Evolutionary conservation across 2,113 vertebrate genomes (phyloP).

Genomic region (Ammodytes dubius): DNA sequence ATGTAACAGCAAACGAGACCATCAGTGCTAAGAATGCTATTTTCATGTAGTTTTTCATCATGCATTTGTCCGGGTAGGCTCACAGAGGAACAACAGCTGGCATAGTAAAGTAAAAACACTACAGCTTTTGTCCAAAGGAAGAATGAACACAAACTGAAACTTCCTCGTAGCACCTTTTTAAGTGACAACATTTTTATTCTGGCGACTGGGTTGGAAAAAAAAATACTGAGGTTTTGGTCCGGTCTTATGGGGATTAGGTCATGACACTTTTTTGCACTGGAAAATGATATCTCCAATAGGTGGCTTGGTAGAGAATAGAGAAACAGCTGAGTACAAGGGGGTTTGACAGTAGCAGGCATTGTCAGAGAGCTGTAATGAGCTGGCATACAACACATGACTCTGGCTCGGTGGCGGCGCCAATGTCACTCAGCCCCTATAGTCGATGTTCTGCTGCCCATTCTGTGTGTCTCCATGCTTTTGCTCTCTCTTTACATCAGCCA

Average conservation of each 20-base stretch:
- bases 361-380: slow-evolving; percentile 62
- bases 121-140: too few species aligned
- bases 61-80: too few species aligned
- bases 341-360: slow-evolving; percentile 48
- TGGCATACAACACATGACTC: slow-evolving; percentile 51
- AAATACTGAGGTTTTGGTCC: slow-evolving; percentile 13
- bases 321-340: slow-evolving; percentile 33
- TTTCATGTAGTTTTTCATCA: too few species aligned
- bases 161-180: too few species aligned
- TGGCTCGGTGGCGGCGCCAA: neutral
- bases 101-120: too few species aligned
- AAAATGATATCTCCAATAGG: slow-evolving; percentile 67
- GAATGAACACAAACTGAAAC: too few species aligned
- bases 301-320: slow-evolving; percentile 41
- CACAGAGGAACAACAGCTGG: too few species aligned
- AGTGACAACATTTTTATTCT: too few species aligned
- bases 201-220: too few species aligned
- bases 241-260: slow-evolving; percentile 60
- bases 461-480: slow-evolving; percentile 1
- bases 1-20: too few species aligned
- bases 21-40: too few species aligned
- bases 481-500: slow-evolving; percentile 47
- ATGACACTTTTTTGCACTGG: slow-evolving; percentile 44
- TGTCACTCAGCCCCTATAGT: slow-evolving; percentile 51
- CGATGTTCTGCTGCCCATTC: slow-evolving; percentile 31